Percentiles rank a stretch among this genome's conserved stretches.
Evolutionary conservation across 2,797 vertebrate genomes (phyloP).

Genomic region (Characodon lateralis): DNA sequence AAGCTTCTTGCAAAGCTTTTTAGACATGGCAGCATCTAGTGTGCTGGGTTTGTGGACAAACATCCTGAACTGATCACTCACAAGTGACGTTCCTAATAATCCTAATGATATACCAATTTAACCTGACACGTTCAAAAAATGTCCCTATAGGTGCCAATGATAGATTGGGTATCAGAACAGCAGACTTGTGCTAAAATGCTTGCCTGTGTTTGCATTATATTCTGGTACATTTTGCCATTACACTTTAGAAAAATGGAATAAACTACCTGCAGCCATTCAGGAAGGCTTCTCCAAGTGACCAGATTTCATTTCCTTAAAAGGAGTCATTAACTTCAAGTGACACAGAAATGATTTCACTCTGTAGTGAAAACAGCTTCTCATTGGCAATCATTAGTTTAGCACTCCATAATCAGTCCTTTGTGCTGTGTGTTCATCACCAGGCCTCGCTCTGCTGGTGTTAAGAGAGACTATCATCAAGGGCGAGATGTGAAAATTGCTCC

Average conservation of each 20-base stretch:
- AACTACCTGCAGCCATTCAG: slow-evolving; percentile 60
- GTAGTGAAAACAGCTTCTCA: slow-evolving; percentile 76
- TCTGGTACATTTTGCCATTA: slow-evolving; percentile 8
- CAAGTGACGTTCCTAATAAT: slow-evolving; percentile 61
- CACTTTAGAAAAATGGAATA: slow-evolving; percentile 56
- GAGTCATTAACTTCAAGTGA: slow-evolving; percentile 77
- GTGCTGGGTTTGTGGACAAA: neutral
- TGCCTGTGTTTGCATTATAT: slow-evolving; percentile 6
- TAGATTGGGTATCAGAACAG: slow-evolving; percentile 55
- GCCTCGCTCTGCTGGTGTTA: slow-evolving; percentile 56
- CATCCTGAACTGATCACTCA: slow-evolving; percentile 58
- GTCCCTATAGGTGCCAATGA: slow-evolving; percentile 48
- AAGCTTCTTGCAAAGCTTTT: slow-evolving; percentile 36
- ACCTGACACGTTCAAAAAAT: slow-evolving; percentile 68
- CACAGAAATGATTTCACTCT: slow-evolving; percentile 76
- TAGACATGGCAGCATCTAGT: slow-evolving; percentile 26
- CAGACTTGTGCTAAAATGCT: slow-evolving; percentile 4
- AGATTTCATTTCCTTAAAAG: slow-evolving; percentile 79
- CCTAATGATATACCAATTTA: slow-evolving; percentile 62
- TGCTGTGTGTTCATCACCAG: slow-evolving; percentile 73
- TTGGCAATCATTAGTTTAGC: slow-evolving; percentile 81
- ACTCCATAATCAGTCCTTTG: slow-evolving; percentile 76
- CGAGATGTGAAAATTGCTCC: slow-evolving; percentile 79
- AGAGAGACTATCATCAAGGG: slow-evolving; percentile 74
- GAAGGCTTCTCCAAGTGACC: slow-evolving; percentile 64